A percentile compares a stretch with the other conserved stretches of the same genome.
These are phyloP conservation scores for Carduelis carduelis DNA, from an alignment of 2,797 vertebrate genomes.

Conservation along the genomic window DNA sequence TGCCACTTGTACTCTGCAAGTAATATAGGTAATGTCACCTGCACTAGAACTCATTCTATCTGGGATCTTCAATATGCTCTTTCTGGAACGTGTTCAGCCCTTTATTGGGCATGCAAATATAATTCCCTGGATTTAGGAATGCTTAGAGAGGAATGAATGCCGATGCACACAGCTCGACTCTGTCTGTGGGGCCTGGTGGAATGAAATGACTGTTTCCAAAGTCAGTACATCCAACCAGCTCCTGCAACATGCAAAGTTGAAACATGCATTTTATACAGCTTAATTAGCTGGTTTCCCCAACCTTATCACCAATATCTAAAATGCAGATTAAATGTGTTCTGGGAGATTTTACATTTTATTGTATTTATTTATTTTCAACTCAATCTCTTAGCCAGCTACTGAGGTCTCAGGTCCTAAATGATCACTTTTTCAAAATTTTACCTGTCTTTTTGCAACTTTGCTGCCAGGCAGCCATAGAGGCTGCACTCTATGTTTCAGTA, in stretches of 20 bases:
- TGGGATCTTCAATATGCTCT: background rate
- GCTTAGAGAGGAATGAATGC: background rate
- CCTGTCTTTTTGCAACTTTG: background rate
- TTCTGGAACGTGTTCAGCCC: background rate
- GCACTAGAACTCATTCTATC: background rate
- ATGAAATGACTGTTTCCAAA: background rate
- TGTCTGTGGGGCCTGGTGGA: background rate
- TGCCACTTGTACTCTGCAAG: background rate
- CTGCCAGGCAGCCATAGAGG: background rate
- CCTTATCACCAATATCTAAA: background rate
- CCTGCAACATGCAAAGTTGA: background rate
- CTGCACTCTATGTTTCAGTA: background rate
- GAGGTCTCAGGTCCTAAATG: background rate
- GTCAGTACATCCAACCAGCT: background rate
- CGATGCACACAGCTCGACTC: background rate
- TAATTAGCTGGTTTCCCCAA: background rate
- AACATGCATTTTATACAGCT: background rate
- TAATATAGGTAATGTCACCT: background rate
- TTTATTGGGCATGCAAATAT: background rate
- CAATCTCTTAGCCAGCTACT: background rate
- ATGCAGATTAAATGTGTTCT: background rate
- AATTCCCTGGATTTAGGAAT: background rate
- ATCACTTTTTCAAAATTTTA: background rate
- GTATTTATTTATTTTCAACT: background rate
- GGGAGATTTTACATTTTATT: background rate